Evolutionary conservation across 2,888 invertebrate species (phyloP).

Genomic region (Aproaerema taeniolella): DNA sequence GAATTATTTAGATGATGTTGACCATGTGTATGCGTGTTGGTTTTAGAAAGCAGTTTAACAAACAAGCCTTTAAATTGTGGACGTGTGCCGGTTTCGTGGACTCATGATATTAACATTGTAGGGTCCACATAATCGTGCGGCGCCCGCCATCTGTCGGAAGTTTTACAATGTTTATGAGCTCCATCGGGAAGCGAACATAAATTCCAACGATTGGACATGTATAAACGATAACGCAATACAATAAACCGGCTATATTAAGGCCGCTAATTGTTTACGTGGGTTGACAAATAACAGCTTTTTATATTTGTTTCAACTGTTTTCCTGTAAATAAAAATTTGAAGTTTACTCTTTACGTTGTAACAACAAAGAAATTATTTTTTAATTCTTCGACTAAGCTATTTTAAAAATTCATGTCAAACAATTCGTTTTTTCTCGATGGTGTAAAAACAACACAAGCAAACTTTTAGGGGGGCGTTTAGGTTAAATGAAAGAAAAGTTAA

Average conservation of each 20-base stretch:
- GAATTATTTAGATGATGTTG: conserved; percentile 19
- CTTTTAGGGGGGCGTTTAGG: too few relatives aligned
- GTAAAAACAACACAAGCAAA: too few relatives aligned
- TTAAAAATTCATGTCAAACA: too few relatives aligned
- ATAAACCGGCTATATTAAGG: conserved; percentile 47
- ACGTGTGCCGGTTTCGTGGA: conserved; percentile 34
- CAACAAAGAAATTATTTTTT: neutral
- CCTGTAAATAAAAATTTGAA: too few relatives aligned
- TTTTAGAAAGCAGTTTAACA: conserved; percentile 42
- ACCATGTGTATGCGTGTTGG: conserved; percentile 23
- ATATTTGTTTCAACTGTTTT: conserved; percentile 1
- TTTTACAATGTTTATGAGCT: conserved; percentile 73
- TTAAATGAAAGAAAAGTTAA: too few relatives aligned
- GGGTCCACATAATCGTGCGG: conserved; percentile 51
- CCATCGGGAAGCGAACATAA: conserved; percentile 68
- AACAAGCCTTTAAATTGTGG: conserved; percentile 42
- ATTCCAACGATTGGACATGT: conserved; percentile 58
- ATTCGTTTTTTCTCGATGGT: too few relatives aligned
- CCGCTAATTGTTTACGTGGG: conserved; percentile 37
- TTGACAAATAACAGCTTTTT: conserved; percentile 3
- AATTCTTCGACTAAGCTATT: too few relatives aligned
- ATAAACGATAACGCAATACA: conserved; percentile 50
- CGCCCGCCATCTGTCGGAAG: conserved; percentile 70
- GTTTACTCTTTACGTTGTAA: neutral
- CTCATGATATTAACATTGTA: conserved; percentile 27